These are phyloP conservation scores for Ameiurus melas DNA, from an alignment of 2,113 vertebrate genomes.

Conservation along the genomic window DNA sequence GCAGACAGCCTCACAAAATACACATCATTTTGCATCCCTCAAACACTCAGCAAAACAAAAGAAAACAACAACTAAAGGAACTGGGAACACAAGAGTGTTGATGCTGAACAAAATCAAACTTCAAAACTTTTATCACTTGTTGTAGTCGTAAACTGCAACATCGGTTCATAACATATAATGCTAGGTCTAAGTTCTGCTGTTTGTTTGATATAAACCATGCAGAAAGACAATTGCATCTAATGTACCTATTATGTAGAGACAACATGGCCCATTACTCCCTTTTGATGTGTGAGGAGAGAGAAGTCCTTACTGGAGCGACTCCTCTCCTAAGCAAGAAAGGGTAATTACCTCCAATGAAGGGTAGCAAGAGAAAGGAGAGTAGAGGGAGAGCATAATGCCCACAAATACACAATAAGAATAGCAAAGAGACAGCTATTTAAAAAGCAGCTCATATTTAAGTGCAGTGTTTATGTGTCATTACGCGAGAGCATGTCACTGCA, in stretches of 20 bases:
- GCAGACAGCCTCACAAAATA: constrained; percentile 10
- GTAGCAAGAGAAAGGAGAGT: constrained; percentile 18
- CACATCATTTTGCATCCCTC: not conserved
- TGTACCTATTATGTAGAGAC: constrained; percentile 35
- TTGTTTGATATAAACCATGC: constrained; percentile 32
- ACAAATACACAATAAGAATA: constrained; percentile 43
- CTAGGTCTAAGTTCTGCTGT: not conserved
- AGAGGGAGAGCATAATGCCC: constrained; percentile 39
- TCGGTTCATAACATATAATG: not conserved
- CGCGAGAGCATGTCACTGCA: not conserved
- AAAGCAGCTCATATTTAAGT: constrained; percentile 47
- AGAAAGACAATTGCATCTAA: constrained; percentile 37
- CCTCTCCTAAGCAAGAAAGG: constrained; percentile 39
- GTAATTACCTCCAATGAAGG: constrained; percentile 56
- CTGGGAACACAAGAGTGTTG: not conserved
- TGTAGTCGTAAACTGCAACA: not conserved
- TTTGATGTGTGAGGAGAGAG: constrained; percentile 44
- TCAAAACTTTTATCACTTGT: not conserved
- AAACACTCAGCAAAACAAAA: not conserved
- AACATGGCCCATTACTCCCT: constrained; percentile 47
- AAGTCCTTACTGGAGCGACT: constrained; percentile 39
- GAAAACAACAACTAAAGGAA: not conserved
- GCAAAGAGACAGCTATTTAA: constrained; percentile 45
- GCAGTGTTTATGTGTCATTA: constrained; percentile 54
- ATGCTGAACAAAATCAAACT: not conserved